These are phyloP conservation scores for Streptopelia turtur DNA, from an alignment of 2,797 vertebrate species.

Conservation along the genomic window DNA sequence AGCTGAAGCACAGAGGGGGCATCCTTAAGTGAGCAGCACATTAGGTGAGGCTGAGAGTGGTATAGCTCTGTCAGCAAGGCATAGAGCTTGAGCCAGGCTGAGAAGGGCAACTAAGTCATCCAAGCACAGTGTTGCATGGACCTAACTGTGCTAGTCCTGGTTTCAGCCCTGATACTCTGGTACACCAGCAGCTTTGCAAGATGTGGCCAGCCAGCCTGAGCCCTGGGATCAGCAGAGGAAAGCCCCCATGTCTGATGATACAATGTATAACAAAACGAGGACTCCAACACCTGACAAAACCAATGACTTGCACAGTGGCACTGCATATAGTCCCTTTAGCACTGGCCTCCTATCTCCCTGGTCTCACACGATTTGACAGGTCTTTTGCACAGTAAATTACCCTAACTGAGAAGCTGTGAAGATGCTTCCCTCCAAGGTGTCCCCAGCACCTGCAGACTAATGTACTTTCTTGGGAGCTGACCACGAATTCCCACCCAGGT, in stretches of 20 bases:
- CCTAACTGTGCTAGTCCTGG: not conserved
- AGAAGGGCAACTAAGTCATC: not conserved
- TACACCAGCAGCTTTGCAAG: not conserved
- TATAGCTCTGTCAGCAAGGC: not conserved
- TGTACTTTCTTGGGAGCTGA: not conserved
- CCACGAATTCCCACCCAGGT: not conserved
- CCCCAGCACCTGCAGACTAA: not conserved
- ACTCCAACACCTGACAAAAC: not conserved
- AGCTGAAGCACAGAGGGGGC: not conserved
- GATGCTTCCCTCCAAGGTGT: not conserved
- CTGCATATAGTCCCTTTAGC: not conserved
- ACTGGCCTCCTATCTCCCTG: not conserved
- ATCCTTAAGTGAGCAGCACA: not conserved
- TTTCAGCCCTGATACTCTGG: not conserved
- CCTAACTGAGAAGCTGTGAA: not conserved
- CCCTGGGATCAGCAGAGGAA: not conserved
- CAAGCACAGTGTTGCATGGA: accelerated
- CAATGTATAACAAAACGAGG: accelerated
- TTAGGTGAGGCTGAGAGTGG: not conserved
- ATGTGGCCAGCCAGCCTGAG: accelerated
- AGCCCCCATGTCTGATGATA: not conserved
- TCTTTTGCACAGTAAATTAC: not conserved
- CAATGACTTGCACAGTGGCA: not conserved
- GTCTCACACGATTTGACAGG: not conserved
- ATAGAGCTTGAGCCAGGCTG: accelerated